Evolutionary conservation across 2,888 invertebrate genomes (phyloP), one percentile per base, ranked within the genome.

Genomic region (Ernsta delagoae): DNA sequence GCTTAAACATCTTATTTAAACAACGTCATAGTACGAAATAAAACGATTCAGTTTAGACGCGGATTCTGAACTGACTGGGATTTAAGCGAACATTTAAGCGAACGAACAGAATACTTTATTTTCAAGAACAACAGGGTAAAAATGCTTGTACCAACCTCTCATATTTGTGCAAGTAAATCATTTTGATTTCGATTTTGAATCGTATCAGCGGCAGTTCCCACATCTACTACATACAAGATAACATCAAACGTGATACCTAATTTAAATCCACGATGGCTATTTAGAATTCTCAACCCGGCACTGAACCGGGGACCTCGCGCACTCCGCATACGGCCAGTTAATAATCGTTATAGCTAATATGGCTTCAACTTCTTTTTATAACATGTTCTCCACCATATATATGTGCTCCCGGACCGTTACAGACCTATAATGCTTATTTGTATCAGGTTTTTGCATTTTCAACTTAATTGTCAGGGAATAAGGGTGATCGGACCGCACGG

Each of bases 291-390:
- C 68, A 57, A 68, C 62, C 68, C 68, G 68, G 68, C 68, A 62
- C 68, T 62, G 68, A 68, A 68, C 68, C 68, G 41, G 68, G 68
- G 68, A 68, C 68, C 68, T 62, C 62, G 57, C 48, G 11, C 62
- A 48, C 75, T 75, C 78, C 76, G 74, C 76, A 75, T 78, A 77
- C 76, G 83, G 79, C 74, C 82, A 76, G 79, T 82, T 80, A 83
- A 86, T 88, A 88, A 87, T 87, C 86, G 83, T 83, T 84, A 83
- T 77, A 75, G 73, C 88, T 72, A 83, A 87, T 87, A 88, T 83
- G 88, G 88, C 71, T 75, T 77, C 77, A 77, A 75, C 85, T 75
- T 79, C 83, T 89, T 89, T 89, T 89, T 88, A 78, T 63, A 50
- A 63, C 68, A 41, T 65, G 65, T 68, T 62, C 68, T 68, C 65